Base-by-base conservation (phyloP, 2,888 invertebrate species). In the Cosmopolites sordidus region DNA sequence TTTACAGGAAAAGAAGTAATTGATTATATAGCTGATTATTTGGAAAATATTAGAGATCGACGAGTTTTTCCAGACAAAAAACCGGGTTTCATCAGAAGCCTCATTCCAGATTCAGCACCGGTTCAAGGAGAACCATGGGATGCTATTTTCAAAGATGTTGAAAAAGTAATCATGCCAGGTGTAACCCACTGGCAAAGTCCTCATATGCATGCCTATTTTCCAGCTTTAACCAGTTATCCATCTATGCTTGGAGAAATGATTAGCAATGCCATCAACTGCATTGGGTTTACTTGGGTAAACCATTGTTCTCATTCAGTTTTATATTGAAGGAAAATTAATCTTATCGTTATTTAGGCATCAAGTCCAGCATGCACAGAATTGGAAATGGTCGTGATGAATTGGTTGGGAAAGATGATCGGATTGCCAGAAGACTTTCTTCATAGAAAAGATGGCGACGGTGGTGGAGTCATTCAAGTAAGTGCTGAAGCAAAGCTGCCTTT, bases 201-300 rank as follows among this genome's bases (percentile, higher is more conserved):
- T 0, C 89, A 95, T 67, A 97, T 96, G 96, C 97, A 98, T 71
- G 97, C 95, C 0, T 97, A 97, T 72, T 97, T 96, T 75, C 97
- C 97, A 0, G 95, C 96, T 0, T 77, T 96, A 45, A 96, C 92
- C 66, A 93, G 92, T 12, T 94, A 88, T 66, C 94, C 96, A 0
- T 96, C 97, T 1, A 79, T 97, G 52, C 79, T 98, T 69, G 97
- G 94, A 0, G 97, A 97, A 62, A 96, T 97, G 95, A 73, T 97
- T 51, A 89, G 96, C 1, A 93, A 96, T 69, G 93, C 93, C 1
- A 87, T 97, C 60, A 93, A 93, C 69, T 94, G 93, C 61, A 74
- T 97, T 22, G 95, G 95, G 57, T 97, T 97, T 68, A 97, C 97
- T 8, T 97, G 97, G 97, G 96, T 95, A 78, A 83, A 81, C 8